These are phyloP conservation scores for Dusona sp. DNA, from an alignment of 2,888 invertebrate genomes.

Conservation along the genomic window DNA sequence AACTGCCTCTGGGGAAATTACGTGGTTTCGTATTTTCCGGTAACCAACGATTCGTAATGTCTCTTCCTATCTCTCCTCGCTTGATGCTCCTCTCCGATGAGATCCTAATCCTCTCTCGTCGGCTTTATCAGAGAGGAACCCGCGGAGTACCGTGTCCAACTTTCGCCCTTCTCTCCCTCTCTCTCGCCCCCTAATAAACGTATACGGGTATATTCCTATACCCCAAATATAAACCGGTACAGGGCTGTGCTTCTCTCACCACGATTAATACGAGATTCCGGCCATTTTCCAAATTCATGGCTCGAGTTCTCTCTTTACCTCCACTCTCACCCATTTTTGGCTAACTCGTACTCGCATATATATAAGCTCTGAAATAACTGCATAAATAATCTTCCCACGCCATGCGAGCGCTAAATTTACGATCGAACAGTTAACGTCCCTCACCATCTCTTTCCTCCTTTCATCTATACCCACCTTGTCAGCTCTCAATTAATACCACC, in stretches of 20 bases:
- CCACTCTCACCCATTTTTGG: slow-evolving; percentile 4
- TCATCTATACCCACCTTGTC: slow-evolving; percentile 23
- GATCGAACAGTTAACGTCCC: slow-evolving; percentile 50
- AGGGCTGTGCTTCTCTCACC: slow-evolving; percentile 13
- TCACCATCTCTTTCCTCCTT: slow-evolving; percentile 15
- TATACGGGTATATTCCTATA: slow-evolving; percentile 20
- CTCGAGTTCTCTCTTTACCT: slow-evolving; percentile 19
- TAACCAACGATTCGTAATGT: slow-evolving; percentile 54
- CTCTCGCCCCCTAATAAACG: slow-evolving; percentile 24
- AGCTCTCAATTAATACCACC: slow-evolving; percentile 37
- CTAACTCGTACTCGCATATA: not conserved
- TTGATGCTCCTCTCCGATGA: slow-evolving; percentile 35
- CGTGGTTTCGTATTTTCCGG: slow-evolving; percentile 70
- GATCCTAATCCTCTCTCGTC: slow-evolving; percentile 63
- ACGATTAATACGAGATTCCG: slow-evolving; percentile 58
- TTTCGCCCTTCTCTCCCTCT: slow-evolving; percentile 13
- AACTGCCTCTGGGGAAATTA: slow-evolving; percentile 70
- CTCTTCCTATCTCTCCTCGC: slow-evolving; percentile 42
- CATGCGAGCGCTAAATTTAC: slow-evolving; percentile 26
- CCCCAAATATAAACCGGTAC: slow-evolving; percentile 5
- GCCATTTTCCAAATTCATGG: slow-evolving; percentile 61
- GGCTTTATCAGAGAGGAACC: slow-evolving; percentile 57
- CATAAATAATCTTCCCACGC: slow-evolving; percentile 59
- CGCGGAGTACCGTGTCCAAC: slow-evolving; percentile 37
- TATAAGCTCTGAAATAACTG: slow-evolving; percentile 40